Evolutionary conservation across 2,888 invertebrate genomes (phyloP), one percentile per base, ranked within the genome.

Genomic region (Didymodactylos carnosus): DNA sequence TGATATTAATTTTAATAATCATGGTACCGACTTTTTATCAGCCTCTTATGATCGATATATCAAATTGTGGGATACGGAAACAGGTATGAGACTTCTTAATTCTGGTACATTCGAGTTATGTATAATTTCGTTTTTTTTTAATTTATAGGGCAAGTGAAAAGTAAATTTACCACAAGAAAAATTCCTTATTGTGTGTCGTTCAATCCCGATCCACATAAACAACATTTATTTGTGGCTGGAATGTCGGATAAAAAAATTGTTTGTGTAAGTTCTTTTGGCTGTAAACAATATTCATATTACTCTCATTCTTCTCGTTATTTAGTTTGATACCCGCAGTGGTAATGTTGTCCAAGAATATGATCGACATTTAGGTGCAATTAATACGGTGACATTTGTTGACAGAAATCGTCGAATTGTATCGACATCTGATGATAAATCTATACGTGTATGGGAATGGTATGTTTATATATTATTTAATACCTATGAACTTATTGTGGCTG

Each of bases 231-330:
- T 85, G 93, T 99, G 1, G 93, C 94, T 71, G 98, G 98, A 75
- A 97, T 95, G 3, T 93, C 94, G 0, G 97, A 98, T 81, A 99
- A 99, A 84, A 99, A 98, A 86, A 98, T 99, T 78, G 91, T 99
- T 80, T 98, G 95, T 83, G 62, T 92, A 93, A 85, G 88, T 91
- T 14, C 16, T 62, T 69, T 19, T 29, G 2, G n/a, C n/a, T n/a
- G n/a, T n/a, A n/a, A n/a, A n/a, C n/a, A n/a, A n/a, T n/a, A n/a
- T n/a, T n/a, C n/a, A n/a, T n/a, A n/a, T n/a, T n/a, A n/a, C n/a
- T n/a, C n/a, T n/a, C n/a, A n/a, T n/a, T n/a, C n/a, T n/a, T n/a
- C n/a, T n/a, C n/a, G n/a, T 91, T 13, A 35, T 62, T 53, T 29
- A 62, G 35, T 99, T 97, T 95, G 98, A 99, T 83, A 90, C 88